phyloP scores from a whole-genome alignment of 2,888 invertebrate species.

The Sclerodermus sp. region DNA sequence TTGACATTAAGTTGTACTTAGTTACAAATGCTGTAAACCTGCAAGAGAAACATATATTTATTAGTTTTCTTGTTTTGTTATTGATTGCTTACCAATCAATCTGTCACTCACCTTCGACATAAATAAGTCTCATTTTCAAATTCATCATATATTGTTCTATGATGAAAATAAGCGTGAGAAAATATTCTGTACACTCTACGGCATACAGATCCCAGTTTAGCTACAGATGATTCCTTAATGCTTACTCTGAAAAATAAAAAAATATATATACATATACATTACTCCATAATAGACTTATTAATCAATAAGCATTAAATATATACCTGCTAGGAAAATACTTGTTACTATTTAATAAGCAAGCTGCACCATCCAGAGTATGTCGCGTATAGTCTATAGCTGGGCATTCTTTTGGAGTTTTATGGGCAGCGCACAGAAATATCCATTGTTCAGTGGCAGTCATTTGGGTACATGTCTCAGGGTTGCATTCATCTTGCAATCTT shows the following conservation, averaged over 20 bases:
- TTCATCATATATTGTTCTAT: conserved; percentile 93
- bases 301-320: conserved; percentile 9
- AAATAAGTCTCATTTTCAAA: conserved; percentile 96
- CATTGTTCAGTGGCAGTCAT: conserved; percentile 99
- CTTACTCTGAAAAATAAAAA: conserved; percentile 76
- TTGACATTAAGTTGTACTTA: conserved; percentile 97
- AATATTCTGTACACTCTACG: conserved; percentile 98
- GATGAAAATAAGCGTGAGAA: conserved; percentile 99
- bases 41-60: conserved; percentile 11
- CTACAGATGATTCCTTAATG: conserved; percentile 98
- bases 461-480: conserved; percentile 95
- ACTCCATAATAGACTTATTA: background rate
- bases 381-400: conserved; percentile 99
- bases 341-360: conserved; percentile 97
- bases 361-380: conserved; percentile 98
- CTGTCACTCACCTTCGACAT: conserved; percentile 67
- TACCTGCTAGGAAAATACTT: conserved; percentile 99
- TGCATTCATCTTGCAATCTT: conserved; percentile 92
- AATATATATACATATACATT: conserved; percentile 6
- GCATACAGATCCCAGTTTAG: conserved; percentile 97
- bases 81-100: background rate
- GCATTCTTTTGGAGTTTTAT: conserved; percentile 99
- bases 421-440: conserved; percentile 99
- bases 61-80: background rate
- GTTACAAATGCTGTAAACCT: conserved; percentile 96